These are phyloP conservation scores for Ovis aries DNA, from an alignment of 2,113 vertebrate genomes.

Conservation along the genomic window ARS-UI_Ramb_v3.0 NC_056076.1:9766501-9767000, in stretches of 20 bases:
- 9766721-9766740: not conserved
- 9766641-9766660: not conserved
- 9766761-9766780: not conserved
- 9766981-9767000: constrained; percentile 60
- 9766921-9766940: constrained; percentile 1
- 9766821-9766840: not conserved
- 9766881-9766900: not conserved
- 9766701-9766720: not conserved
- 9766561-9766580: not conserved
- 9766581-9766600: not conserved
- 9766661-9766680: not conserved
- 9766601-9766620: not conserved
- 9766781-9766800: not conserved
- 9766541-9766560: not conserved
- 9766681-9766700: not conserved
- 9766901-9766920: constrained; percentile 12
- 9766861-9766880: not conserved
- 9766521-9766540: not conserved
- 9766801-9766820: accelerated
- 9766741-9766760: not conserved
- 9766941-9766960: not conserved
- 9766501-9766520: not conserved
- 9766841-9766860: not conserved
- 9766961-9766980: not conserved
- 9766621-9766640: not conserved